phyloP scores from a whole-genome alignment of 2,113 vertebrate genomes.

The Lycocorax pyrrhopterus region DNA sequence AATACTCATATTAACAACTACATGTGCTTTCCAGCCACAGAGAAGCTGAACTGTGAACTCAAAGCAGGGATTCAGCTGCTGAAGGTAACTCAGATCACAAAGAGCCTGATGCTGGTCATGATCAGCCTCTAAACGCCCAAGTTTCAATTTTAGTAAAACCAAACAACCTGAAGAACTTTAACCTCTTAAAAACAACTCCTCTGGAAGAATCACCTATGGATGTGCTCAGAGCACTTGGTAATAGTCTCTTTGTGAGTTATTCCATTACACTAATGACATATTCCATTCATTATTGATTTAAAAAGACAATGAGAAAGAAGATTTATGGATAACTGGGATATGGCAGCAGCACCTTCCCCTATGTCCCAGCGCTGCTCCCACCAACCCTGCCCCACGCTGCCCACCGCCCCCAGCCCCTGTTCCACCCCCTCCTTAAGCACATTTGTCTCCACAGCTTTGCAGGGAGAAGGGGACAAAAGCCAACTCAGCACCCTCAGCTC shows the following conservation, averaged over 20 bases:
- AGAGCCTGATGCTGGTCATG: neutral
- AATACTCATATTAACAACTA: neutral
- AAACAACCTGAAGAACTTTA: neutral
- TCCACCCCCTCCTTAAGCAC: neutral
- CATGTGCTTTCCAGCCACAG: neutral
- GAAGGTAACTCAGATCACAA: neutral
- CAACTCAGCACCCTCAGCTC: neutral
- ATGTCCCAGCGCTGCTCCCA: neutral
- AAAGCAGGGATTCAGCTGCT: neutral
- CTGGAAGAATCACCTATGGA: neutral
- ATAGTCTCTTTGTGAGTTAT: neutral
- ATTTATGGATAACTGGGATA: neutral
- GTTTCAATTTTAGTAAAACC: neutral
- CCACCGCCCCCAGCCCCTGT: neutral
- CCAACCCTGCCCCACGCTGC: too few relatives aligned
- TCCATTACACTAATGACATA: neutral
- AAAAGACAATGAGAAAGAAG: neutral
- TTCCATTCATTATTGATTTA: neutral
- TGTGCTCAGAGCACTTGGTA: neutral
- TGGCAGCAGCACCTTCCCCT: accelerated
- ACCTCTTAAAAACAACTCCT: neutral
- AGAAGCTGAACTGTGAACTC: neutral
- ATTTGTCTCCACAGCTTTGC: neutral
- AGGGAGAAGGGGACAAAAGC: neutral
- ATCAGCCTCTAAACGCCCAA: neutral